Base-by-base conservation (phyloP, 2,113 vertebrate genomes). In the Serinus canaria region DNA sequence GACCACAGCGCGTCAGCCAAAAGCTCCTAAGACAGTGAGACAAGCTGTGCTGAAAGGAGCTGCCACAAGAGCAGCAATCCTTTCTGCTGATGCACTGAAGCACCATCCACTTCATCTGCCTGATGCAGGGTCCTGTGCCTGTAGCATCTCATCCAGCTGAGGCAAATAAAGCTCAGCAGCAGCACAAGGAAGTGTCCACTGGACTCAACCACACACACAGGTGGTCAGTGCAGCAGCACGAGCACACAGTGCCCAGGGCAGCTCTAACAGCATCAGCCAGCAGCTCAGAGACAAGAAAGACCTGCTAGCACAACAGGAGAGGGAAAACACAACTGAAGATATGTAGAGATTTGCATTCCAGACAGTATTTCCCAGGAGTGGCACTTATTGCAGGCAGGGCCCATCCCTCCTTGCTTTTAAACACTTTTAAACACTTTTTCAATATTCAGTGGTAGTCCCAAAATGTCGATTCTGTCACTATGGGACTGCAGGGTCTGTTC, bases 401-500 rank as follows among this genome's bases (percentile, higher is more conserved):
- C 16, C 23, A 6, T 7, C 50, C 39, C 24, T 82, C 43, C 50
- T 49, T 49, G 35, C 64, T 56, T 53, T 74, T 20, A 12, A 41
- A 73, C 10, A 35, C 22, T 14, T 46, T 22, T 22, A 46, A 46
- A 52, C 27, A 52, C 50, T 30, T 53, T 30, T 15, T 30, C 30
- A 53, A 53, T 28, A 53, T 53, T 53, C 17, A 53, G 33, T 27
- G 44, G n/a, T 10, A 6, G 17, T 39, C 68, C 28, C 3, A 4
- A 83, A 67, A 85, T 3, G 9, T 25, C 0, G 0, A 20, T 31
- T 63, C 24, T 10, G 15, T 35, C 2, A 1, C 33, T 37, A 10
- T 23, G 25, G 41, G 18, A 35, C 47, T 27, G 31, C 19, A 31
- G 37, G 28, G 17, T 19, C 63, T n/a, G 17, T 20, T 23, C 41